These are phyloP conservation scores for Norana najaformis DNA, from an alignment of 2,888 invertebrate genomes.

Conservation along the genomic window DNA sequence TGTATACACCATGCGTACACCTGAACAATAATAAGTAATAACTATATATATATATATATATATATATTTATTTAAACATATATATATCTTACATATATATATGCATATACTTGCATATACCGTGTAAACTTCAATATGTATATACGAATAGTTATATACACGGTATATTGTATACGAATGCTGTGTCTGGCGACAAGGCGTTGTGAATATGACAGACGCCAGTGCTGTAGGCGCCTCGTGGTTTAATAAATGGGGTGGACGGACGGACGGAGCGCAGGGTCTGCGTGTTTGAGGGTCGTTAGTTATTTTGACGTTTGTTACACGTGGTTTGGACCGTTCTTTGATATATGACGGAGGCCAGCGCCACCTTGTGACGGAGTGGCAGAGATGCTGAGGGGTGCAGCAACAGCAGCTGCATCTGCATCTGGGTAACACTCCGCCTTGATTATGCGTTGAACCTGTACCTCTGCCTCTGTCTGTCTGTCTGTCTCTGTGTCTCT, in stretches of 20 bases:
- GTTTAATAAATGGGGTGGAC: not conserved
- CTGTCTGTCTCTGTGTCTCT: not conserved
- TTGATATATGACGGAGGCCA: not conserved
- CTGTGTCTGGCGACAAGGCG: not conserved
- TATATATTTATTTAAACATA: no score
- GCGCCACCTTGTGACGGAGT: not conserved
- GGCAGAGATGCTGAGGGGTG: not conserved
- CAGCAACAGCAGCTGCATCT: not conserved
- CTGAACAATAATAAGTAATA: no score
- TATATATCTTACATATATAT: no score
- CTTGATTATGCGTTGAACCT: not conserved
- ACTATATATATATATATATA: no score
- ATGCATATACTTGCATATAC: not conserved
- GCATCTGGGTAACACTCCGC: not conserved
- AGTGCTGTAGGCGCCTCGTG: not conserved
- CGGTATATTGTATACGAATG: no score
- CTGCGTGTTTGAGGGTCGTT: not conserved
- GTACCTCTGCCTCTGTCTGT: not conserved
- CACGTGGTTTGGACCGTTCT: not conserved
- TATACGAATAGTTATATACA: no score
- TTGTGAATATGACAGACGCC: constrained; percentile 7
- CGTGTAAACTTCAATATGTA: no score
- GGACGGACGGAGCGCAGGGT: no score
- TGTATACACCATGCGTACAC: no score
- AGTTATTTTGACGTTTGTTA: not conserved